Percentiles rank a stretch among this genome's conserved stretches.
Conservation (phyloP, 2,113 vertebrate genomes). For the Oreotragus oreotragus region DNA sequence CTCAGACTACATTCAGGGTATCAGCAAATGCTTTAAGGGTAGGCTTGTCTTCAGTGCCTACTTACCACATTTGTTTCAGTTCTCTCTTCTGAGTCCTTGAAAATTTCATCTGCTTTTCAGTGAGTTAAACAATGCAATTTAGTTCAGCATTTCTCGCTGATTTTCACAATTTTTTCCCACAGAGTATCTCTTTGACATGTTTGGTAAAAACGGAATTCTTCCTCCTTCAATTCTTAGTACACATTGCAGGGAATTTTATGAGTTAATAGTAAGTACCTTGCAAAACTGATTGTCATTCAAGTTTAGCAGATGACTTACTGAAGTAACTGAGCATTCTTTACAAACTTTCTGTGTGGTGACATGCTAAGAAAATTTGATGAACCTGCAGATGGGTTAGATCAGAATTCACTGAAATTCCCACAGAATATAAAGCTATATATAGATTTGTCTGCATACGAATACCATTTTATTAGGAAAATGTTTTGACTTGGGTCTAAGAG, state of each 20-base stretch:
- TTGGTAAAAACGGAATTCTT: background rate
- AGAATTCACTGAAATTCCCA: background rate
- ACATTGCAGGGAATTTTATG: background rate
- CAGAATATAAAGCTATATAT: background rate
- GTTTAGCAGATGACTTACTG: background rate
- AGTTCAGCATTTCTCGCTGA: background rate
- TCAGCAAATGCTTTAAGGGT: background rate
- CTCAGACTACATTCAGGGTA: background rate
- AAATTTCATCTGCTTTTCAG: background rate
- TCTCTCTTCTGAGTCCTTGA: background rate
- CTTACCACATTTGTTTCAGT: background rate
- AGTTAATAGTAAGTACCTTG: background rate
- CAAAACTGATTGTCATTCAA: background rate
- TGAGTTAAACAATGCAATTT: background rate
- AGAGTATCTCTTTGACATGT: background rate
- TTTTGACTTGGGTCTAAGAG: background rate
- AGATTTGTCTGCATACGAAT: background rate
- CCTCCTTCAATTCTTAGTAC: background rate
- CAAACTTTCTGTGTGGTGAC: background rate
- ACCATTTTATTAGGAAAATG: background rate
- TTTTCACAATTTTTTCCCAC: background rate
- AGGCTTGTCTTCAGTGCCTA: background rate
- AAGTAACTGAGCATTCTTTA: background rate
- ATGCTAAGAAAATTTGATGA: background rate
- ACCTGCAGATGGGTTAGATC: background rate